Percentiles rank a stretch among this genome's conserved stretches.
Conservation (phyloP, 2,113 vertebrate species). For the Neofelis nebulosa region DNA sequence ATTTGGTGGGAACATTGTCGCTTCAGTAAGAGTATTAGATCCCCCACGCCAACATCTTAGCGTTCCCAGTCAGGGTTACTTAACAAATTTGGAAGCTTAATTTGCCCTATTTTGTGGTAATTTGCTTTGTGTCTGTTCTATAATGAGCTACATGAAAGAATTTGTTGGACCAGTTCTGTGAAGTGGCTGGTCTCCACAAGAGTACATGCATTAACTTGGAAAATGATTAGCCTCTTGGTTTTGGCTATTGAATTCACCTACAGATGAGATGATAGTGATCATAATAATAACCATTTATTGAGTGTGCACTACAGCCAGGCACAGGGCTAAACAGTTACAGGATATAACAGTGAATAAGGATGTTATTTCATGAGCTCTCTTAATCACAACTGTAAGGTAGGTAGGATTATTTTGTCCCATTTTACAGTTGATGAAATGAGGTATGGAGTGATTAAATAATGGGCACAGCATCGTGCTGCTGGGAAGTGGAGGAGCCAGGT, state of each 20-base stretch:
- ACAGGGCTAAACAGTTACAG: not conserved
- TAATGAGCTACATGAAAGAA: not conserved
- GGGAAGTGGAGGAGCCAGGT: not conserved
- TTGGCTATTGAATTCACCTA: not conserved
- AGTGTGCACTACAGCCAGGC: not conserved
- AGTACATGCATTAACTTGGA: not conserved
- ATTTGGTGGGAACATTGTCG: not conserved
- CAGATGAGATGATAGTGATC: not conserved
- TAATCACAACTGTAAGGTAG: not conserved
- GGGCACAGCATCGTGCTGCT: not conserved
- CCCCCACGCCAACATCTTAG: not conserved
- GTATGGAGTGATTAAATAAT: not conserved
- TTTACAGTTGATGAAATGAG: conserved; percentile 27
- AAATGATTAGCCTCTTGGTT: not conserved
- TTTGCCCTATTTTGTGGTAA: conserved; percentile 7
- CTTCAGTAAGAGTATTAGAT: not conserved
- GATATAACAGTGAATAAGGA: not conserved
- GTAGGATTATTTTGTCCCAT: not conserved
- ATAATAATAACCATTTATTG: not conserved
- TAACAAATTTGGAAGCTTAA: not conserved
- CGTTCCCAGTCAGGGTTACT: not conserved
- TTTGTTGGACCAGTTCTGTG: conserved; percentile 25
- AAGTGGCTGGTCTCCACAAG: not conserved
- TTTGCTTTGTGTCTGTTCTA: not conserved
- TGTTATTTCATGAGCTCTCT: conserved; percentile 16